Base-by-base conservation (phyloP, 2,888 invertebrate species). In the Drosophila nr. medialis region DNA sequence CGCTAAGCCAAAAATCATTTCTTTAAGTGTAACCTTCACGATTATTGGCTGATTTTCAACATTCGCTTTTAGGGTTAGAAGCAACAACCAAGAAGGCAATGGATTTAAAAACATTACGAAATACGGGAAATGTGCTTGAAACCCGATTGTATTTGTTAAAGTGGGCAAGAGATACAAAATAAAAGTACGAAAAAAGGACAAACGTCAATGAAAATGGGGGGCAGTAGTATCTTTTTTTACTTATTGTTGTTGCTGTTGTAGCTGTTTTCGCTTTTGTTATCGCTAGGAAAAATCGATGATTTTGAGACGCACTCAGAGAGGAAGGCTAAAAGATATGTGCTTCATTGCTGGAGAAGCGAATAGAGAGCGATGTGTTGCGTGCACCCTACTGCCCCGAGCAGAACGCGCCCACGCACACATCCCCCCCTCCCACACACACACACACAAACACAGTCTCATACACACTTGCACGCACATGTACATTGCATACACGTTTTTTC, bases 211-310 rank as follows among this genome's bases (percentile, higher is more conserved):
- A 32, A 80, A 84, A 88, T 74, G 80, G 80, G 88, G 86, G 88
- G 65, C 89, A 86, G 78, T 86, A 78, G 83, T 68, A 77, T 62
- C 74, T 67, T 62, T 45, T 63, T 53, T 51, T 59, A 49, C 76
- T 80, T 75, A 63, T 80, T 63, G 72, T 66, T 73, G 70, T 34
- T 49, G 59, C 45, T 49, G 51, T 27, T 62, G 55, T 51, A 50
- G 75, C 42, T 77, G 68, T 49, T 77, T 56, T 59, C 51, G 66
- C 56, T 70, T 67, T 76, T 81, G 70, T 71, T 80, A 56, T 70
- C 70, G 60, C 64, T 64, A 50, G 76, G 78, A 84, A 85, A 85
- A 85, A 85, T 85, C 85, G 85, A 85, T 85, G 89, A 67, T 67
- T 86, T 53, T 42, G 79, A 86, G 84, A 77, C 84, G 69, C 69